Percentiles rank a stretch among this genome's conserved stretches.
Conservation (phyloP, 2,888 invertebrate species). For the Acleris literana region DNA sequence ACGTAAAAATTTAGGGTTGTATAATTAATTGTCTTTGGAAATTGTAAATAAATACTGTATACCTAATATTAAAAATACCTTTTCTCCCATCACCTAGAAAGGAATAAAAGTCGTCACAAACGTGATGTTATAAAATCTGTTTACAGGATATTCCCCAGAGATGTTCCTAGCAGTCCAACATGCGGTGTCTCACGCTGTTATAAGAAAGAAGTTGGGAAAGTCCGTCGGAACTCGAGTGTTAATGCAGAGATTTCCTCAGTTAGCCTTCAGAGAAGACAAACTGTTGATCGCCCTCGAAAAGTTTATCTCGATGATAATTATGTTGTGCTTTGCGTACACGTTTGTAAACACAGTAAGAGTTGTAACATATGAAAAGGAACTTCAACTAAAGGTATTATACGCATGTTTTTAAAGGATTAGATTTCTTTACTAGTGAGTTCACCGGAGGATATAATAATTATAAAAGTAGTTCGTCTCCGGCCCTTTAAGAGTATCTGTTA, state of each 20-base stretch:
- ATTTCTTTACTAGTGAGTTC: background rate
- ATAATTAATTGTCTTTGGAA: too few relatives aligned
- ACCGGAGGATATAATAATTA: too few relatives aligned
- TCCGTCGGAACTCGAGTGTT: slow-evolving; percentile 68
- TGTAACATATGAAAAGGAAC: slow-evolving; percentile 90
- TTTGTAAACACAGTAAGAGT: slow-evolving; percentile 91
- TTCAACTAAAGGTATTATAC: slow-evolving; percentile 87
- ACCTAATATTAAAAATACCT: too few relatives aligned
- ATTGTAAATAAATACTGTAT: too few relatives aligned
- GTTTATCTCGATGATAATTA: slow-evolving; percentile 90
- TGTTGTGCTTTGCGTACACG: slow-evolving; percentile 92
- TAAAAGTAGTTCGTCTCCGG: too few relatives aligned
- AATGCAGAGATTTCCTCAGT: slow-evolving; percentile 89
- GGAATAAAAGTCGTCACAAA: too few relatives aligned
- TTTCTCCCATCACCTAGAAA: too few relatives aligned
- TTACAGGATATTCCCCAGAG: slow-evolving; percentile 72
- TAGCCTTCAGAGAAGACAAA: slow-evolving; percentile 87
- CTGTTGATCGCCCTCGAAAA: slow-evolving; percentile 86
- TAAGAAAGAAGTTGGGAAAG: slow-evolving; percentile 67
- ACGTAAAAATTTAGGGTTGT: too few relatives aligned
- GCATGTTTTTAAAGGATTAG: background rate
- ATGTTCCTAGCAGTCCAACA: slow-evolving; percentile 76
- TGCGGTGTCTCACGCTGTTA: slow-evolving; percentile 71
- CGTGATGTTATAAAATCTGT: background rate
- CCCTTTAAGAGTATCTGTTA: too few relatives aligned